Percentiles rank a stretch among this genome's conserved stretches.
Conservation (phyloP, 1,140 invertebrate genomes). For the Diorhabda sublineata region DNA sequence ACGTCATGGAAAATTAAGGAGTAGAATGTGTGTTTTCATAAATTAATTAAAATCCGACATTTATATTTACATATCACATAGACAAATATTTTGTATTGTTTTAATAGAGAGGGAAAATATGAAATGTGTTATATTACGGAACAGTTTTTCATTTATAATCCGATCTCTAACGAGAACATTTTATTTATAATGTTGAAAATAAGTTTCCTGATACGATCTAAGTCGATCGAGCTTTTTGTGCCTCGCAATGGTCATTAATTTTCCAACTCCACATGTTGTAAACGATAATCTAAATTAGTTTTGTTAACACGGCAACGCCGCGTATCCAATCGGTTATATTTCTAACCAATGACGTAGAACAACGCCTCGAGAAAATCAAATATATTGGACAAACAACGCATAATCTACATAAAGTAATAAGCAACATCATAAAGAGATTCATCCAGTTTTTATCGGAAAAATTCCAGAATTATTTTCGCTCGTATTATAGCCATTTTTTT, state of each 20-base stretch:
- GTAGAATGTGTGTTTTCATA: not conserved
- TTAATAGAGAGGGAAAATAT: too few species aligned
- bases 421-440: too few species aligned
- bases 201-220: constrained; percentile 2
- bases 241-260: constrained; percentile 12
- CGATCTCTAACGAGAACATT: too few species aligned
- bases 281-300: constrained; percentile 18
- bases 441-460: too few species aligned
- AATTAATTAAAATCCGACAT: not conserved
- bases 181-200: not conserved
- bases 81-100: not conserved
- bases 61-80: constrained; percentile 4
- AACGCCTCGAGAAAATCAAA: too few species aligned
- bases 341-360: too few species aligned
- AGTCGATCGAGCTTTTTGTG: not conserved
- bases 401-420: too few species aligned
- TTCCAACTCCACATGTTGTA: constrained; percentile 10
- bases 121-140: too few species aligned
- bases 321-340: not conserved
- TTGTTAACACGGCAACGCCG: constrained; percentile 12
- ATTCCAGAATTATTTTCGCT: too few species aligned
- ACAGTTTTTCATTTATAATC: too few species aligned
- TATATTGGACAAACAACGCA: too few species aligned
- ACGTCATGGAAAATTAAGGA: constrained; percentile 2
- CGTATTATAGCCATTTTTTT: too few species aligned